Evolutionary conservation across 2,888 invertebrate genomes (phyloP).

Genomic region (Homarus gammarus): DNA sequence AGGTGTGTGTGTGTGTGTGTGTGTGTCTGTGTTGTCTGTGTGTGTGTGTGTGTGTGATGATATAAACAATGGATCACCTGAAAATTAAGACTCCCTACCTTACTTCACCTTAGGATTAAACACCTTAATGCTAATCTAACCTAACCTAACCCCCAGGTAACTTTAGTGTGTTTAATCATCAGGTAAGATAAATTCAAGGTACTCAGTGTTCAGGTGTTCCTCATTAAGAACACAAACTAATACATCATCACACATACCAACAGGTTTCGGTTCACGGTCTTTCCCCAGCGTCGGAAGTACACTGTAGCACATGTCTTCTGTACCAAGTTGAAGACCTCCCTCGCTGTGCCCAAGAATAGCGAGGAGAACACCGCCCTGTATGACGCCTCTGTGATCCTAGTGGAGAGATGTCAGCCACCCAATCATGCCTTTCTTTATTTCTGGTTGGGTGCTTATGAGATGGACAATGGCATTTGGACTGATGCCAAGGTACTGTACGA

Average conservation of each 20-base stretch:
- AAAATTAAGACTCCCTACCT: too few relatives aligned
- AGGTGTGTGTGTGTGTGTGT: too few relatives aligned
- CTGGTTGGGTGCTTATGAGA: neutral
- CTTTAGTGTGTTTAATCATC: too few relatives aligned
- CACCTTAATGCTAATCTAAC: too few relatives aligned
- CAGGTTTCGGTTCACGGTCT: neutral
- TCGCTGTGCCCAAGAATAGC: neutral
- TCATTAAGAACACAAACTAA: too few relatives aligned
- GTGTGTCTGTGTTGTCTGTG: too few relatives aligned
- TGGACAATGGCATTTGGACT: neutral
- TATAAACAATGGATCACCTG: too few relatives aligned
- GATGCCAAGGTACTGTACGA: neutral
- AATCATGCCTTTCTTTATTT: neutral
- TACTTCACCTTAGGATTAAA: too few relatives aligned
- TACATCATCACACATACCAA: neutral
- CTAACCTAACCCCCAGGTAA: too few relatives aligned
- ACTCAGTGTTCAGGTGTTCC: too few relatives aligned
- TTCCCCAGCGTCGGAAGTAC: neutral
- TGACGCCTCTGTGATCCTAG: neutral
- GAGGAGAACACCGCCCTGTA: constrained; percentile 17
- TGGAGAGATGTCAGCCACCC: neutral
- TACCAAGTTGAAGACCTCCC: neutral
- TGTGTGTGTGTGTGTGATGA: too few relatives aligned
- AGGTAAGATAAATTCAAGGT: too few relatives aligned
- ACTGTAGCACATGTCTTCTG: neutral